Conservation (phyloP, 2,888 invertebrate genomes). For the Drosophila paracracens region DNA sequence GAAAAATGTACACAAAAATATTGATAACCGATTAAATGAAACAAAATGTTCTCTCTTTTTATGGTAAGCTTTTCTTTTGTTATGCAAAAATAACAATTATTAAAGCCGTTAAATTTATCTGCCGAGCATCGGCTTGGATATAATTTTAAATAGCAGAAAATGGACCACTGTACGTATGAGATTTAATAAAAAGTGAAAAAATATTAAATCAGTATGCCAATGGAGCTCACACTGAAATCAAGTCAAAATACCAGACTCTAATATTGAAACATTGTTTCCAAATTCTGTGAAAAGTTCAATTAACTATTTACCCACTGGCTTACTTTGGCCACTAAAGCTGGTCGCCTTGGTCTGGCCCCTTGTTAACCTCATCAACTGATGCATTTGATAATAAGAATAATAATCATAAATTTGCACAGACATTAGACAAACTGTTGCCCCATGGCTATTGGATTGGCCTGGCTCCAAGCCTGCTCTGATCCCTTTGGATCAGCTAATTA, state of each 20-base stretch:
- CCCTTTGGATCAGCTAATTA: slow-evolving; percentile 51
- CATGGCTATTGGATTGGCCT: slow-evolving; percentile 8
- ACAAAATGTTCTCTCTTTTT: too few relatives aligned
- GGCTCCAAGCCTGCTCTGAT: slow-evolving; percentile 15
- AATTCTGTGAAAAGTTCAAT: slow-evolving; percentile 21
- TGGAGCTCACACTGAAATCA: neutral
- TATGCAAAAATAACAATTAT: neutral
- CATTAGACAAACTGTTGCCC: slow-evolving; percentile 14
- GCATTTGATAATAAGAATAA: slow-evolving; percentile 32
- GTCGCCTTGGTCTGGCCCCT: neutral
- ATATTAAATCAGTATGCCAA: neutral
- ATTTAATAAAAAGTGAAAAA: neutral
- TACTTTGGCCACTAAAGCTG: neutral
- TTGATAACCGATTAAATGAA: neutral
- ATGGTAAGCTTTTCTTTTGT: too few relatives aligned
- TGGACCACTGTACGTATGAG: neutral
- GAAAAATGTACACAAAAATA: neutral
- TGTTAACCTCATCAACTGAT: neutral
- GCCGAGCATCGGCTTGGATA: too few relatives aligned
- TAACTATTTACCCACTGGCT: neutral
- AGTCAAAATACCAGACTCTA: neutral
- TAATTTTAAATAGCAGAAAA: neutral
- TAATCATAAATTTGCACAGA: slow-evolving; percentile 27
- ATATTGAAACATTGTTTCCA: slow-evolving; percentile 19
- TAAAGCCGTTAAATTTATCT: too few relatives aligned